These are phyloP conservation scores for Valencia hispanica DNA, from an alignment of 2,797 vertebrate species.

Conservation along the genomic window DNA sequence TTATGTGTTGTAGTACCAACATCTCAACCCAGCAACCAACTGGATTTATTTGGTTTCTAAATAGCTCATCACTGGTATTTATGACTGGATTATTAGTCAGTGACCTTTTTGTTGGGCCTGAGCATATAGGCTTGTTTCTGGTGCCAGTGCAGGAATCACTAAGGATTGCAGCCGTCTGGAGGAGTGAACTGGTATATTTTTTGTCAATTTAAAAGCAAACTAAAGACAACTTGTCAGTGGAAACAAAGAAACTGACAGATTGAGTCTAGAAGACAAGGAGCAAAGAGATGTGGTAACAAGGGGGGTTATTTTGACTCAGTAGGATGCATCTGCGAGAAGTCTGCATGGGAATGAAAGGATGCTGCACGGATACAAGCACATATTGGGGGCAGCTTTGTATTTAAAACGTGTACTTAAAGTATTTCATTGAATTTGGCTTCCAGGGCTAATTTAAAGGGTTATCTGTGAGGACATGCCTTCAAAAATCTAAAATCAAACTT, in stretches of 20 bases:
- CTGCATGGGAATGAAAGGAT: background rate
- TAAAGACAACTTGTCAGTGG: background rate
- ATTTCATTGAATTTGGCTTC: too few relatives aligned
- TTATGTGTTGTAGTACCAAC: background rate
- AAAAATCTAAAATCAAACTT: too few relatives aligned
- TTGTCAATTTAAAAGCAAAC: conserved; percentile 1
- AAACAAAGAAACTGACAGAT: conserved; percentile 8
- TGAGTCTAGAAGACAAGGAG: background rate
- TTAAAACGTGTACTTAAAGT: background rate
- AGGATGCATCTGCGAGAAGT: background rate
- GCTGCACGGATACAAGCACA: background rate
- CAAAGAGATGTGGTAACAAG: background rate
- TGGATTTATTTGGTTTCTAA: background rate
- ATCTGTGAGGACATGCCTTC: too few relatives aligned
- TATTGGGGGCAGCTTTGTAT: background rate
- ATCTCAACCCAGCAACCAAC: background rate
- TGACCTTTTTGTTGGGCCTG: background rate
- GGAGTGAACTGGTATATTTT: background rate
- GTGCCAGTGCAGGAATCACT: background rate
- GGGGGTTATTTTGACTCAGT: background rate
- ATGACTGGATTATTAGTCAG: background rate
- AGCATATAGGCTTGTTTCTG: background rate
- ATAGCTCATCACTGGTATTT: background rate
- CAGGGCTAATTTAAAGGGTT: too few relatives aligned
- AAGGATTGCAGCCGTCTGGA: background rate